Evolutionary conservation across 2,888 invertebrate species (phyloP).

Genomic region (Scaptomyza cyrtandrae): DNA sequence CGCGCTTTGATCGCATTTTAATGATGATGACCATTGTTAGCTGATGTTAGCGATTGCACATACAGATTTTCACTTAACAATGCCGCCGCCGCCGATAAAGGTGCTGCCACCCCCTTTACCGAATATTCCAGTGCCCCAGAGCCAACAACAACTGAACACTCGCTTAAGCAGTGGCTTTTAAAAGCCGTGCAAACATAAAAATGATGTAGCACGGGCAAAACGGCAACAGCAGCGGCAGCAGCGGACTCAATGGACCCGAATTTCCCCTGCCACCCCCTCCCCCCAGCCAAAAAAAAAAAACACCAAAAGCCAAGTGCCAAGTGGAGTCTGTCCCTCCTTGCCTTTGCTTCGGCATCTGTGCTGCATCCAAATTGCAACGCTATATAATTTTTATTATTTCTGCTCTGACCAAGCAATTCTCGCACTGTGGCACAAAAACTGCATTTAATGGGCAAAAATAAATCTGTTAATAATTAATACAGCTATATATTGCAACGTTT

Average conservation of each 20-base stretch:
- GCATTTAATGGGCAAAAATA: conserved; percentile 2
- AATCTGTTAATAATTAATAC: not conserved
- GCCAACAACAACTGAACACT: conserved; percentile 12
- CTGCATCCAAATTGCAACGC: conserved; percentile 72
- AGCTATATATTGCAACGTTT: not conserved
- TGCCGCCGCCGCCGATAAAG: conserved; percentile 34
- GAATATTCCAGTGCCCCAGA: conserved; percentile 14
- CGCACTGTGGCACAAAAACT: conserved; percentile 54
- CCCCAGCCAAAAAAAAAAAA: conserved; percentile 12
- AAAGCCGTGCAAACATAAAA: conserved; percentile 74
- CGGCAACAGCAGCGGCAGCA: conserved; percentile 28
- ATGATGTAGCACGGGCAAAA: conserved; percentile 55
- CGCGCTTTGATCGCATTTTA: conserved; percentile 83
- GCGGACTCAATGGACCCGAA: conserved; percentile 6
- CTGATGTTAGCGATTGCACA: conserved; percentile 82
- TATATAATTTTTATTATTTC: conserved; percentile 75
- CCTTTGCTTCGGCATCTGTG: conserved; percentile 2
- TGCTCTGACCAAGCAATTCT: conserved; percentile 48
- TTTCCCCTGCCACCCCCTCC: conserved; percentile 10
- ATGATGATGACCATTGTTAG: conserved; percentile 85
- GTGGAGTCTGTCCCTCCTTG: not conserved
- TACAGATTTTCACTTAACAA: conserved; percentile 82
- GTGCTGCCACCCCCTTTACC: conserved; percentile 42
- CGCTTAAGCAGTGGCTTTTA: conserved; percentile 23
- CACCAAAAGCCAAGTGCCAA: conserved; percentile 48